These are phyloP conservation scores for Crotalus tigris DNA, from an alignment of 2,113 vertebrate genomes.

Conservation along the genomic window DNA sequence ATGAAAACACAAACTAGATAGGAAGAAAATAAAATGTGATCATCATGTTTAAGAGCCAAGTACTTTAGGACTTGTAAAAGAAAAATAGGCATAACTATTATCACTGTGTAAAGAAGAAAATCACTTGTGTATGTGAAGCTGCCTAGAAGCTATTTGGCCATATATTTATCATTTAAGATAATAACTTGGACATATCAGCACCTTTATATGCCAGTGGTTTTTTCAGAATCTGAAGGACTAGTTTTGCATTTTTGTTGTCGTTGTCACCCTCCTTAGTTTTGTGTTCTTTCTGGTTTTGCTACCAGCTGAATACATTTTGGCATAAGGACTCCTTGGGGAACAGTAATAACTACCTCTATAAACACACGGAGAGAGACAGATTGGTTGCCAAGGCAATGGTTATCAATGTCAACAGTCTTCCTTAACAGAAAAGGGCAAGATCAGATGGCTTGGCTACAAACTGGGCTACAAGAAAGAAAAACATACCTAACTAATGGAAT, in stretches of 20 bases:
- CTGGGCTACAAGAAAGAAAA: rapidly evolving
- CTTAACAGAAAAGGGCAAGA: not conserved
- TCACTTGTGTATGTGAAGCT: slow-evolving; percentile 20
- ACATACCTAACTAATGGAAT: rapidly evolving
- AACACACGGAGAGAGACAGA: slow-evolving; percentile 20
- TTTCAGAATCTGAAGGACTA: slow-evolving; percentile 7
- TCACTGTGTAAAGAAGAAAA: not conserved
- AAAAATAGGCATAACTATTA: not conserved
- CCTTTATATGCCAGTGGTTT: slow-evolving; percentile 14
- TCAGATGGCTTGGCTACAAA: not conserved
- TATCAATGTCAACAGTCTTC: not conserved
- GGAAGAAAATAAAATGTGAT: not conserved
- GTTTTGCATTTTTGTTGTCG: not conserved
- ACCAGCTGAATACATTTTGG: slow-evolving; percentile 58
- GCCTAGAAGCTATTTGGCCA: not conserved
- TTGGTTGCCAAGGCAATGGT: slow-evolving; percentile 56
- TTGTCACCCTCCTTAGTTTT: slow-evolving; percentile 42
- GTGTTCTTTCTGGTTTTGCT: slow-evolving; percentile 35
- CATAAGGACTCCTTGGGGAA: slow-evolving; percentile 53
- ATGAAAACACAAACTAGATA: not conserved
- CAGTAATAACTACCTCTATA: slow-evolving; percentile 29
- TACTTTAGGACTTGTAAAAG: not conserved
- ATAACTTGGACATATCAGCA: not conserved
- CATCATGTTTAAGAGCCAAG: not conserved
- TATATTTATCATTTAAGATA: not conserved